Conservation (phyloP, 2,797 vertebrate genomes). For the Neomorphus geoffroyi region DNA sequence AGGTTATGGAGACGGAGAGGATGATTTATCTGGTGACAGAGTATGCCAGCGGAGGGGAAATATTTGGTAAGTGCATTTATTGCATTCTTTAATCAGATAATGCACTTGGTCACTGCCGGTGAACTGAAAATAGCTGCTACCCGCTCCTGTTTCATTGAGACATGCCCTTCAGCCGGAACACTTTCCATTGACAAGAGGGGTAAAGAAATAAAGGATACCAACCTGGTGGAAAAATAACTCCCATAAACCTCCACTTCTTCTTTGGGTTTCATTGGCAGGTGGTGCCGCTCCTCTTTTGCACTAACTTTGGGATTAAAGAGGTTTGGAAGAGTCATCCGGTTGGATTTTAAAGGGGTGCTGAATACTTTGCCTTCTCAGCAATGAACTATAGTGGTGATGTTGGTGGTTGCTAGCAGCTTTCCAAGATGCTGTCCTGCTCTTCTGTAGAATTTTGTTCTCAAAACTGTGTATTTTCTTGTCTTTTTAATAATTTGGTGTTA, state of each 20-base stretch:
- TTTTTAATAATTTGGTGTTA: background rate
- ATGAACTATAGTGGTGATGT: rapidly evolving
- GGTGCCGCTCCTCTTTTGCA: background rate
- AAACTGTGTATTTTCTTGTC: background rate
- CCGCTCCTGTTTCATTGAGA: background rate
- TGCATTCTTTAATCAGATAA: slow-evolving; percentile 66
- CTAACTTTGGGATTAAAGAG: background rate
- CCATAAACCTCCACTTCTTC: background rate
- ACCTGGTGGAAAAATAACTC: background rate
- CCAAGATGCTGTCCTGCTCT: background rate
- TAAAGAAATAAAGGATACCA: background rate
- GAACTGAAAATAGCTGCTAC: slow-evolving; percentile 33
- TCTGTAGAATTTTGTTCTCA: background rate
- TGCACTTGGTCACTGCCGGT: background rate
- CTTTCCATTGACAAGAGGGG: background rate
- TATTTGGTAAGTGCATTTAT: slow-evolving; percentile 89
- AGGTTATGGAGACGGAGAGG: slow-evolving; percentile 99
- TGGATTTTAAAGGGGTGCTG: background rate
- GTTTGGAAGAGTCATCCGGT: background rate
- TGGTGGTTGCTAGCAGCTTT: background rate
- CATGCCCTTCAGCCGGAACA: slow-evolving; percentile 27
- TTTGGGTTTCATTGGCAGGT: background rate
- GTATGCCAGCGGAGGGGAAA: slow-evolving; percentile 96
- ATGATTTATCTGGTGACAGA: slow-evolving; percentile 99
- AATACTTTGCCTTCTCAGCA: background rate